Base-by-base conservation (phyloP, 2,888 invertebrate species). In the Andrena minutula region DNA sequence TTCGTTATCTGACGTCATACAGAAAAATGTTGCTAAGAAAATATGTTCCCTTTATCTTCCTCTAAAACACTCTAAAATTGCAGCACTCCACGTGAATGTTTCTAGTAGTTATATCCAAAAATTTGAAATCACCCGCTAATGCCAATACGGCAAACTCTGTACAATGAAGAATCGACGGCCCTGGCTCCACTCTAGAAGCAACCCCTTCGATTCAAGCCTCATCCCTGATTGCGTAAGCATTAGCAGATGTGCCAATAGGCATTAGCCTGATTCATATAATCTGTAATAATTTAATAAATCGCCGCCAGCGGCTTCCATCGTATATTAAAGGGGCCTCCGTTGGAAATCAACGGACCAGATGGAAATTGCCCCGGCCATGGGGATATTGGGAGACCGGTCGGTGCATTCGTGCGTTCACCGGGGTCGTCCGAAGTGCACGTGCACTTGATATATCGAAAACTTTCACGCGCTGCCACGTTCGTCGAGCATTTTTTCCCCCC, bases 211-310 rank as follows among this genome's bases (percentile, higher is more conserved):
- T 26, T 56, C 23, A 56, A 56, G 41, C 23, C 47, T 56, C 35
- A 6, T 12, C 63, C 6, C n/a, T 47, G 26, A n/a, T 77, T 77
- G 30, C 20, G 47, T 35, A 72, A 77, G 58, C 41, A 23, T 30
- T n/a, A 30, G 28, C 51, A 77, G 65, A 61, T 35, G 51, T 61
- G 73, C 41, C 71, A 58, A 32, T 64, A 56, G 16, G 66, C 49
- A 49, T 78, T 61, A 66, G 73, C 53, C 72, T 51, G 77, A 73
- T 72, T 77, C 35, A 64, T 78, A 63, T 78, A 78, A 78, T 78
- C 66, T 35, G 16, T 30, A 78, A 74, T 74, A 68, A 78, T 74
- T 78, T 68, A 68, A 74, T 78, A 78, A 68, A 73, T 78, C 63
- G 63, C 6, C 32, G 60, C 0, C 0, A 5, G 20, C 28, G 51